These are phyloP conservation scores for Parazoanthus swiftii DNA, from an alignment of 92 coral and sea anemone species.

Conservation along the genomic window DNA sequence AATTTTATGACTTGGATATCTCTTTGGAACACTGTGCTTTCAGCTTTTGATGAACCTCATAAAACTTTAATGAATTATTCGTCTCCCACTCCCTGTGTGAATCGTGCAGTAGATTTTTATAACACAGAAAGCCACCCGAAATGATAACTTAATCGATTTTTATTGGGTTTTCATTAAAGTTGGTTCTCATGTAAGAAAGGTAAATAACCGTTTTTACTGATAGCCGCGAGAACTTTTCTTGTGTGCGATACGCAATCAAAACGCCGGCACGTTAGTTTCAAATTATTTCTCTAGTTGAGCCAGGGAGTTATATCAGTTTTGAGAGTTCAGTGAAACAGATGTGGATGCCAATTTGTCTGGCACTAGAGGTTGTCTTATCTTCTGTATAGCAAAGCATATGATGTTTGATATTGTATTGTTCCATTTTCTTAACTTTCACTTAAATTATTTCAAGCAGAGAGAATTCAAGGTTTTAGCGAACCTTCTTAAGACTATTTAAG, in stretches of 20 bases:
- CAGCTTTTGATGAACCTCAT: constrained; percentile 21
- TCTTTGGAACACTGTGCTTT: not conserved
- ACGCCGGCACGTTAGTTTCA: not conserved
- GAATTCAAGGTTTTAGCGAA: no score
- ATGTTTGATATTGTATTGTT: no score
- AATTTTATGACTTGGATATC: constrained; percentile 21
- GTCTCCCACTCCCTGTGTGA: not conserved
- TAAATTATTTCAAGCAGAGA: no score
- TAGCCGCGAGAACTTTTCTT: not conserved
- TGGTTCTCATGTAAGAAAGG: not conserved
- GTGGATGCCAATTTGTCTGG: no score
- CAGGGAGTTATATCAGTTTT: not conserved
- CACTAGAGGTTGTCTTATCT: no score
- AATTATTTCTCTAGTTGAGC: not conserved
- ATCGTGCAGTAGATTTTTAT: not conserved
- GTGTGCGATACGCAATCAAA: not conserved
- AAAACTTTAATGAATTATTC: constrained; percentile 15
- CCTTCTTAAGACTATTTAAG: no score
- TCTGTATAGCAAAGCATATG: no score
- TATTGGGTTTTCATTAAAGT: not conserved
- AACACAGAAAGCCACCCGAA: not conserved
- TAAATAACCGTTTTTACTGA: not conserved
- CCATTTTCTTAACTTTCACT: no score
- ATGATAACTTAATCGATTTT: not conserved
- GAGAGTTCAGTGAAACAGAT: no score